Evolutionary conservation across 1,140 invertebrate species (phyloP), one percentile per base, ranked within the genome.

Genomic region (Neelides sp.): DNA sequence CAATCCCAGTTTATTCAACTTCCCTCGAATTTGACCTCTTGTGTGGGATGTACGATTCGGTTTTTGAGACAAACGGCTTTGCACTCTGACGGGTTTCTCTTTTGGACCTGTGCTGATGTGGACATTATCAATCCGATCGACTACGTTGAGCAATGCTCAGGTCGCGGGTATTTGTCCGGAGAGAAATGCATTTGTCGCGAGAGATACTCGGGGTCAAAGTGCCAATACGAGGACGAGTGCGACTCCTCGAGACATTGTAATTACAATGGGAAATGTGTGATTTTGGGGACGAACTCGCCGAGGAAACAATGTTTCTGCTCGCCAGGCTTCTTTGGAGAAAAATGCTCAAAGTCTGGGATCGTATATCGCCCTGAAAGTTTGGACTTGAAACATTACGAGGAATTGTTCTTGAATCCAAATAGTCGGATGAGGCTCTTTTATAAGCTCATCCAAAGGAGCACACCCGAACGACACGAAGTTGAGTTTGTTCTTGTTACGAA

Each of bases 51-150:
- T 66, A 88, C 88, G 0, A 72, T 97, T 30, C 75, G 91, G 40
- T 69, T 96, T 44, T 73, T 92, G 10, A 71, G 90, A 1, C 83
- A 94, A 68, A 90, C 90, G 0, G 73, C 77, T 17, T 90, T 96
- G 71, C 94, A 87, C 86, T 78, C 80, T 1, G 68, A 70, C 8
- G 76, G 70, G 56, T 94, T 93, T 64, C 72, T 78, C 55, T 95
- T 96, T 70, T 91, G 86, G 84, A 90, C 86, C 0, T 97, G 92
- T 63, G 85, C 91, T 1, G 91, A 97, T 69, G 80, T 97, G 39
- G 87, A 94, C 62, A 85, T 96, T 57, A 75, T 70, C 2, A 51
- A 32, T 45, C 77, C 72, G 46, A 81, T 79, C 65, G 69, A 75
- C 12, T 88, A 81, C 66, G 75, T 77, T 48, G 83, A 90, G 66